phyloP scores from a whole-genome alignment of 2,797 vertebrate species.

The Erethizon dorsatum region DNA sequence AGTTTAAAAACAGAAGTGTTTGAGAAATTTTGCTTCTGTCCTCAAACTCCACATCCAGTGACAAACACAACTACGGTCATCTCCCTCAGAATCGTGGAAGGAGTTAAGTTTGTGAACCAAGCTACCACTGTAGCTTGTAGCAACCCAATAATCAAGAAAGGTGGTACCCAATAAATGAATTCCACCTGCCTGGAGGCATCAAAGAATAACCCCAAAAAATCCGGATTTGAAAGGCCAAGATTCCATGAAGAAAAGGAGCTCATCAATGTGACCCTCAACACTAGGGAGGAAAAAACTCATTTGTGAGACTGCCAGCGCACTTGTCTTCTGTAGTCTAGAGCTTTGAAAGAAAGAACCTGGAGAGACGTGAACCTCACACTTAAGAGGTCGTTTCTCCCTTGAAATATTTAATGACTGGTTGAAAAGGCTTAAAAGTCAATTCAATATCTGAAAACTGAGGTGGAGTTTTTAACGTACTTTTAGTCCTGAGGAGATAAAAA shows the following conservation, averaged over 20 bases:
- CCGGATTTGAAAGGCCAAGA: not conserved
- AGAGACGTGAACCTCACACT: not conserved
- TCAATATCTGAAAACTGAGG: slow-evolving; percentile 30
- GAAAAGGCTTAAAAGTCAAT: slow-evolving; percentile 30
- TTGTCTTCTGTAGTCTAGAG: not conserved
- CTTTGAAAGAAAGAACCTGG: not conserved
- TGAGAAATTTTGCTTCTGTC: not conserved
- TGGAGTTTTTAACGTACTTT: not conserved
- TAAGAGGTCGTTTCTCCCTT: not conserved
- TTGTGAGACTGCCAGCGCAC: not conserved
- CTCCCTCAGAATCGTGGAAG: not conserved
- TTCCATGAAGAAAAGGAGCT: not conserved
- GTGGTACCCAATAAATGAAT: not conserved
- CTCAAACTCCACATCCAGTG: too few relatives aligned
- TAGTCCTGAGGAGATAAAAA: not conserved
- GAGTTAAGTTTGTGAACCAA: not conserved
- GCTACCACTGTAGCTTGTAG: not conserved
- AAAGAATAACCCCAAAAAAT: not conserved
- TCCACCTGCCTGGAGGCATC: not conserved
- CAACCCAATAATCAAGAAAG: not conserved
- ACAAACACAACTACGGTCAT: rapidly evolving
- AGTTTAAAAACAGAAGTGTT: not conserved
- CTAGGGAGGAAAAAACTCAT: not conserved
- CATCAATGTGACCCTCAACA: too few relatives aligned
- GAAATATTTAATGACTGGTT: not conserved